Percentiles rank a stretch among this genome's conserved stretches.
phyloP scores from a whole-genome alignment of 2,797 vertebrate species.

The Perdix hodgsoniae region DNA sequence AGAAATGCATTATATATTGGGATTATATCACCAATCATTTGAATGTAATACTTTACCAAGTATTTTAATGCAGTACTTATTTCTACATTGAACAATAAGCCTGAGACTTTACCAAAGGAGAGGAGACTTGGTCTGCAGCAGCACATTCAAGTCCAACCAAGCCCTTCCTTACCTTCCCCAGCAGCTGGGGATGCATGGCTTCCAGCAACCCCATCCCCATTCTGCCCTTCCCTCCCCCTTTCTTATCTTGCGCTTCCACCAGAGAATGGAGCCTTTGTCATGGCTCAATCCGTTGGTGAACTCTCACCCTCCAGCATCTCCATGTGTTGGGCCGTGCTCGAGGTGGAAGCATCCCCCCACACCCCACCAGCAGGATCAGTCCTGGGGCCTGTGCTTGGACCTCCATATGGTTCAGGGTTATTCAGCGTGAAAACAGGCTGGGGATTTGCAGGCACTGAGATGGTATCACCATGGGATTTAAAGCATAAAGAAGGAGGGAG shows the following conservation, averaged over 20 bases:
- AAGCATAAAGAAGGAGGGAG: not conserved
- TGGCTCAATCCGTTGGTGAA: constrained; percentile 18
- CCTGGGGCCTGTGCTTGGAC: not conserved
- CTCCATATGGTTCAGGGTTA: not conserved
- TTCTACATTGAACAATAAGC: not conserved
- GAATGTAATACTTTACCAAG: not conserved
- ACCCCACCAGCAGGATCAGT: not conserved
- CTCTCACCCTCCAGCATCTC: constrained; percentile 9
- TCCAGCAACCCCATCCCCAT: not conserved
- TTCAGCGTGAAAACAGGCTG: not conserved
- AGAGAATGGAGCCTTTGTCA: constrained; percentile 74
- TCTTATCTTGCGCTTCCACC: constrained; percentile 51
- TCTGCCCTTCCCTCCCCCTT: constrained; percentile 34
- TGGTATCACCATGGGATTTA: not conserved
- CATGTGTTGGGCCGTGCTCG: not conserved
- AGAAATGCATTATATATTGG: constrained; percentile 4
- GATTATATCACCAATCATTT: constrained; percentile 18
- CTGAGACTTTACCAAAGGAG: not conserved
- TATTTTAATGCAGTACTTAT: not conserved
- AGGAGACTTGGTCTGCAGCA: not conserved
- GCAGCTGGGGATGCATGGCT: constrained; percentile 60
- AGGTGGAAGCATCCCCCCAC: not conserved
- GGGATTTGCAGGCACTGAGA: not conserved
- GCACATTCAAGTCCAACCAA: constrained; percentile 8
- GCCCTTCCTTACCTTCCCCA: not conserved